A percentile compares a stretch with the other conserved stretches of the same genome.
Conservation (phyloP, 2,113 vertebrate genomes). For the Dryoscopus gambensis region DNA sequence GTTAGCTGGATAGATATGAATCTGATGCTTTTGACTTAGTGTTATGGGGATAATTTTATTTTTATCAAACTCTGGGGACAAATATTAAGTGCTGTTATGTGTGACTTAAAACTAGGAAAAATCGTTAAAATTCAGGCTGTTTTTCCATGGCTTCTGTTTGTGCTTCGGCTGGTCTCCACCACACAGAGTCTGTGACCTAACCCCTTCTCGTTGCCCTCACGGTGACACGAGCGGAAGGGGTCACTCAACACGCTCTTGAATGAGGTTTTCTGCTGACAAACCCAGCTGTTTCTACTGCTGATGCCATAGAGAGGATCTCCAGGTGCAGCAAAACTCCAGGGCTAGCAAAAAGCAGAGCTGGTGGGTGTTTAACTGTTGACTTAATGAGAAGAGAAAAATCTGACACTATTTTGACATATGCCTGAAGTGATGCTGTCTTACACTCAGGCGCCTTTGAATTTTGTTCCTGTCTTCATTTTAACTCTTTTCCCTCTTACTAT, state of each 20-base stretch:
- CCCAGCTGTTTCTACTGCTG: not conserved
- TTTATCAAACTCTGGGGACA: not conserved
- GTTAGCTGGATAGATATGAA: not conserved
- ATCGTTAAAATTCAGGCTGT: not conserved
- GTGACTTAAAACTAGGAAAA: not conserved
- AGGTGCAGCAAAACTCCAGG: not conserved
- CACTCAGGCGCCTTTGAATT: not conserved
- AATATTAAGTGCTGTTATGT: not conserved
- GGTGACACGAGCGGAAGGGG: not conserved
- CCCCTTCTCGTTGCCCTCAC: not conserved
- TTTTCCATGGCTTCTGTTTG: not conserved
- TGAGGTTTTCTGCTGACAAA: not conserved
- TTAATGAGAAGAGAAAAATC: slow-evolving; percentile 42
- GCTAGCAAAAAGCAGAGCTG: not conserved
- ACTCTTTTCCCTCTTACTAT: not conserved
- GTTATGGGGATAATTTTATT: not conserved
- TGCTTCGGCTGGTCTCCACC: not conserved
- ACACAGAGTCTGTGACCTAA: not conserved
- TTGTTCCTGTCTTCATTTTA: not conserved
- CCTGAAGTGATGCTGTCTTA: slow-evolving; percentile 18
- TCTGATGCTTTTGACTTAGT: not conserved
- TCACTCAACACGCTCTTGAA: not conserved
- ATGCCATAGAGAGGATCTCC: not conserved
- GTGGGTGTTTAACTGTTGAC: slow-evolving; percentile 42
- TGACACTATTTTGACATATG: slow-evolving; percentile 45